These are phyloP conservation scores for Pseudorectes ferrugineus DNA, from an alignment of 2,113 vertebrate genomes.

Conservation along the genomic window DNA sequence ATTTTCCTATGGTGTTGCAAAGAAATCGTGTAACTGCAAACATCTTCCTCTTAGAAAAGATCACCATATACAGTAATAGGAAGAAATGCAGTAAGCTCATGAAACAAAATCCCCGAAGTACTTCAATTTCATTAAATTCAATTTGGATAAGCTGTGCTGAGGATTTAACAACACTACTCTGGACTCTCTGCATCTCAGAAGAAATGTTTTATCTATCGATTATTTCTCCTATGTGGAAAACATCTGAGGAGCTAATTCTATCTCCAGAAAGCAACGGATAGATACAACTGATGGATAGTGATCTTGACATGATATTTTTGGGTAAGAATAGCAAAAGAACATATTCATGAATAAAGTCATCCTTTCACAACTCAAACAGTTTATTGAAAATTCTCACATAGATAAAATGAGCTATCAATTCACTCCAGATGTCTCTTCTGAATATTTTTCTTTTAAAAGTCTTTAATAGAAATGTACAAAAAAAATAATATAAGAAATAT, in stretches of 20 bases:
- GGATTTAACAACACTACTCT: neutral
- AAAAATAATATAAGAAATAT: neutral
- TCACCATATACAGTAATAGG: neutral
- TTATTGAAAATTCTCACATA: neutral
- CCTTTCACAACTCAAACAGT: neutral
- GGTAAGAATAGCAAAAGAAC: neutral
- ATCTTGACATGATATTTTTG: neutral
- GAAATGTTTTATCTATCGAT: neutral
- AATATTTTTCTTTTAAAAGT: neutral
- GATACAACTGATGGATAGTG: neutral
- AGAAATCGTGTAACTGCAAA: neutral
- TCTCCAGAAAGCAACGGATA: neutral
- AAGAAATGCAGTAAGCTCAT: neutral
- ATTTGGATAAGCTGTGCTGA: neutral
- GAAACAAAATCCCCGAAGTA: neutral
- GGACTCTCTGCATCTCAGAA: neutral
- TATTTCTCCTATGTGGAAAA: neutral
- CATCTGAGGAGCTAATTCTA: neutral
- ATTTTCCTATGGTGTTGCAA: neutral
- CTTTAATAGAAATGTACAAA: neutral
- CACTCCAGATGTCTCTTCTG: neutral
- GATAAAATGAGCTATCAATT: fast-evolving
- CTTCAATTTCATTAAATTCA: neutral
- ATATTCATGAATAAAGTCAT: neutral
- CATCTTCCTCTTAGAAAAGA: neutral